phyloP scores from a whole-genome alignment of 30 jellyfish, hydroid and myxozoan species.

The Pelagia noctiluca region DNA sequence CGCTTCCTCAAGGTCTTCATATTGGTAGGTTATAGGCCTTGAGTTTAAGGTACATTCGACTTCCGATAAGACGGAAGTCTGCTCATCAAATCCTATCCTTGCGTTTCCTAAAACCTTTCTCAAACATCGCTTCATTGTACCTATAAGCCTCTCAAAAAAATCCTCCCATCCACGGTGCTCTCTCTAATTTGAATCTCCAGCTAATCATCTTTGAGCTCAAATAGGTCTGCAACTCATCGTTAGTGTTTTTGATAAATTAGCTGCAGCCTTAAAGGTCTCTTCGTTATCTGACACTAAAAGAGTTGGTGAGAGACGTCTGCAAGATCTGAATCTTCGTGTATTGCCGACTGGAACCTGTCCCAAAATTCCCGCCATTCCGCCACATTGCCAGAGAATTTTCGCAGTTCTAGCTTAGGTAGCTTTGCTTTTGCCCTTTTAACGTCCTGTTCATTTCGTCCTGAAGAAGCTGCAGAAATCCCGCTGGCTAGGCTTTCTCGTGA shows the following conservation, averaged over 20 bases:
- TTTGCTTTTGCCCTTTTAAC: no score
- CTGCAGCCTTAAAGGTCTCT: slow-evolving; percentile 44
- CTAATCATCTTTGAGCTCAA: neutral
- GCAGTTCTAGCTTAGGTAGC: no score
- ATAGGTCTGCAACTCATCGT: neutral
- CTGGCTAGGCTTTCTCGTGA: no score
- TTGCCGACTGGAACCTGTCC: no score
- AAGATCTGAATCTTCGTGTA: no score
- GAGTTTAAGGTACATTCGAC: slow-evolving; percentile 44
- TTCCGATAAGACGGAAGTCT: slow-evolving; percentile 22
- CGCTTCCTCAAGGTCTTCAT: slow-evolving; percentile 18
- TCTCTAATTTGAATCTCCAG: slow-evolving; percentile 32
- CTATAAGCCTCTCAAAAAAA: slow-evolving; percentile 29
- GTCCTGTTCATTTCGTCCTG: no score
- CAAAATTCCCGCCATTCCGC: no score
- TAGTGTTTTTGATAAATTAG: neutral
- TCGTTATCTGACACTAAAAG: slow-evolving; percentile 34
- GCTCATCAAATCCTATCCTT: slow-evolving; percentile 21
- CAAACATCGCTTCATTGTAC: slow-evolving; percentile 9
- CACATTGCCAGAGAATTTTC: no score
- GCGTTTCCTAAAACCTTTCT: slow-evolving; percentile 37
- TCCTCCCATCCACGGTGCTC: slow-evolving; percentile 39
- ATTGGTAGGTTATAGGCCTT: slow-evolving; percentile 39
- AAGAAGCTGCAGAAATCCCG: no score
- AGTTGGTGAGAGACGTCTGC: no score